Evolutionary conservation across 1,140 invertebrate species (phyloP).

Genomic region (Leptonema lineaticorne): DNA sequence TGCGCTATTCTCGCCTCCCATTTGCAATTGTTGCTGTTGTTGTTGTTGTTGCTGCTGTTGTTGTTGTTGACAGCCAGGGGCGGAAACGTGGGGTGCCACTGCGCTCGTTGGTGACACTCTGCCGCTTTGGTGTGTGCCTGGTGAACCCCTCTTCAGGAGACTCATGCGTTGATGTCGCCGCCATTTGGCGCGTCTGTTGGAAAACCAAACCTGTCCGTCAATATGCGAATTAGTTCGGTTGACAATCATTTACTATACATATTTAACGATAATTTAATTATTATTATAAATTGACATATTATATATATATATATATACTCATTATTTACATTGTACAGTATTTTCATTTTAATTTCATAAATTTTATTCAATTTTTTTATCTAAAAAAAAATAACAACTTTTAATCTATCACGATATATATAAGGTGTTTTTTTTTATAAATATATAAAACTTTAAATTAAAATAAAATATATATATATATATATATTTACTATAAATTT

Average conservation of each 20-base stretch:
- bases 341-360: too few relatives aligned
- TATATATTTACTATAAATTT: too few relatives aligned
- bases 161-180: constrained; percentile 93
- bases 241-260: constrained; percentile 17
- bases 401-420: too few relatives aligned
- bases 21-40: constrained; percentile 50
- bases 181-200: constrained; percentile 97
- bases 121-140: constrained; percentile 14
- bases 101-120: constrained; percentile 55
- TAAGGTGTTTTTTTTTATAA: too few relatives aligned
- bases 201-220: constrained; percentile 91
- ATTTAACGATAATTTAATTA: too few relatives aligned
- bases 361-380: too few relatives aligned
- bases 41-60: constrained; percentile 6
- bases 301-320: too few relatives aligned
- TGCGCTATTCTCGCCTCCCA: constrained; percentile 86
- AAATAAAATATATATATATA: too few relatives aligned
- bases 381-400: too few relatives aligned
- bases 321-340: too few relatives aligned
- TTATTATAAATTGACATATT: too few relatives aligned
- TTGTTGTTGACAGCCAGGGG: constrained; percentile 43
- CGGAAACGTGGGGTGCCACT: constrained; percentile 54
- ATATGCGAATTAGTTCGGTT: constrained; percentile 42
- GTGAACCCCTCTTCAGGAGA: constrained; percentile 73
- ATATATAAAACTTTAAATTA: too few relatives aligned